These are phyloP conservation scores for Drosophila leonis DNA, from an alignment of 2,888 invertebrate species.

Conservation along the genomic window DNA sequence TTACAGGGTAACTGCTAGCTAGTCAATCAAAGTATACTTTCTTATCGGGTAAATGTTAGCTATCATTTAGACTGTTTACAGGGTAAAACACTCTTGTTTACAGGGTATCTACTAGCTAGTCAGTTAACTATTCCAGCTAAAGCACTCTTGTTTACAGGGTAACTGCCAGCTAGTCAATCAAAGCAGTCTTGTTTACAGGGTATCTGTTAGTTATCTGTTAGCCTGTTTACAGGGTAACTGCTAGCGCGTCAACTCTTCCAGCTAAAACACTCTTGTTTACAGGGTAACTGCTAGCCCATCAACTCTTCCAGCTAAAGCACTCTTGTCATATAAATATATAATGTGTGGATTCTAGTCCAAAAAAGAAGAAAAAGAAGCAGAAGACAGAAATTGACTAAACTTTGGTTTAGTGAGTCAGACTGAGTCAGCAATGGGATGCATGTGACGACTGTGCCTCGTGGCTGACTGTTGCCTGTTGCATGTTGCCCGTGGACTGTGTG, in stretches of 20 bases:
- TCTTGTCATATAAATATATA: conserved; percentile 5
- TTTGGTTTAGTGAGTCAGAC: conserved; percentile 43
- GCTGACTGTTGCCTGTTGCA: conserved; percentile 21
- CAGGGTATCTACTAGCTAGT: not conserved
- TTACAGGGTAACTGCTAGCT: too few relatives aligned
- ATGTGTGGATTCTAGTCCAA: conserved; percentile 13
- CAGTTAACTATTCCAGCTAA: not conserved
- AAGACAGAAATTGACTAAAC: conserved; percentile 13
- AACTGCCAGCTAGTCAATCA: not conserved
- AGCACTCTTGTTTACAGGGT: not conserved
- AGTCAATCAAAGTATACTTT: too few relatives aligned
- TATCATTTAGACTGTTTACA: too few relatives aligned
- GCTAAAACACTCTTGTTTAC: not conserved
- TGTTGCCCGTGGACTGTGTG: conserved; percentile 32
- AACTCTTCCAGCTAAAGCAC: not conserved
- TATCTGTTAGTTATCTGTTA: too few relatives aligned
- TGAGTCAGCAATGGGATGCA: conserved; percentile 19
- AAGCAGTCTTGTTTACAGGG: too few relatives aligned
- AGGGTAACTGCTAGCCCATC: not conserved
- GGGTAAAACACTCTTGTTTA: not conserved
- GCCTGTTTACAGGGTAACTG: not conserved
- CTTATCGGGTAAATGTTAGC: too few relatives aligned
- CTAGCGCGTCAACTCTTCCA: not conserved
- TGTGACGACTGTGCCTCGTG: conserved; percentile 36
- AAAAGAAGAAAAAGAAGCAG: not conserved